phyloP scores from a whole-genome alignment of 2,888 invertebrate species.

The Acleris laterana region DNA sequence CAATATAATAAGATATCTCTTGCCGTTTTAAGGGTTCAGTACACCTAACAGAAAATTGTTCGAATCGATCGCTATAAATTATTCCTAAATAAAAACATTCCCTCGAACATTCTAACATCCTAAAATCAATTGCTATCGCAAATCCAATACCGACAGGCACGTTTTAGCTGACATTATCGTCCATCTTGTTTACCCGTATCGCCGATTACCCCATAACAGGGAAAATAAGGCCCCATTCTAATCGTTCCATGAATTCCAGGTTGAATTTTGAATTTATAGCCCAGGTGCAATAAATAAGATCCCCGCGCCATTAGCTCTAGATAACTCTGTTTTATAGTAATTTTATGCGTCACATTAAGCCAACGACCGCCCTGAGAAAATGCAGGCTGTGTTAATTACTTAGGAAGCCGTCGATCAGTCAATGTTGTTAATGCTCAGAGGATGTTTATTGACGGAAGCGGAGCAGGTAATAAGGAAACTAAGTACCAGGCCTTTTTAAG shows the following conservation, averaged over 20 bases:
- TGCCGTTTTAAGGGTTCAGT: no score
- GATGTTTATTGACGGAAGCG: slow-evolving; percentile 3
- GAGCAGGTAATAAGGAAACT: background rate
- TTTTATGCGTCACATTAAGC: slow-evolving; percentile 68
- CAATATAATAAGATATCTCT: no score
- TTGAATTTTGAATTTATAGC: slow-evolving; percentile 45
- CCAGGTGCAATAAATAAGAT: slow-evolving; percentile 65
- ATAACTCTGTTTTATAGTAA: slow-evolving; percentile 73
- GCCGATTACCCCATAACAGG: slow-evolving; percentile 3
- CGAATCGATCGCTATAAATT: no score
- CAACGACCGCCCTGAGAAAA: slow-evolving; percentile 29
- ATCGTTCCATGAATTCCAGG: slow-evolving; percentile 21
- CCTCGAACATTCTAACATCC: background rate
- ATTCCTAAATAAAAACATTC: background rate
- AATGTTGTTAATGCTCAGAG: slow-evolving; percentile 13
- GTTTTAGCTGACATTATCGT: background rate
- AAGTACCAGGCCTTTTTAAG: no score
- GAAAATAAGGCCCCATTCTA: slow-evolving; percentile 7
- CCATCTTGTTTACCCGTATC: background rate
- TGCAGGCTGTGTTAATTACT: slow-evolving; percentile 35
- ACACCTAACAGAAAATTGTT: no score
- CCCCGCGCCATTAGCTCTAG: slow-evolving; percentile 59
- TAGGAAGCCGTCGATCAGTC: slow-evolving; percentile 5
- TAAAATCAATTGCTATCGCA: slow-evolving; percentile 3
- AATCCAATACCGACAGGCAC: background rate